These are phyloP conservation scores for Trypoxylus dichotomus DNA, from an alignment of 1,140 invertebrate species.

Conservation along the genomic window DNA sequence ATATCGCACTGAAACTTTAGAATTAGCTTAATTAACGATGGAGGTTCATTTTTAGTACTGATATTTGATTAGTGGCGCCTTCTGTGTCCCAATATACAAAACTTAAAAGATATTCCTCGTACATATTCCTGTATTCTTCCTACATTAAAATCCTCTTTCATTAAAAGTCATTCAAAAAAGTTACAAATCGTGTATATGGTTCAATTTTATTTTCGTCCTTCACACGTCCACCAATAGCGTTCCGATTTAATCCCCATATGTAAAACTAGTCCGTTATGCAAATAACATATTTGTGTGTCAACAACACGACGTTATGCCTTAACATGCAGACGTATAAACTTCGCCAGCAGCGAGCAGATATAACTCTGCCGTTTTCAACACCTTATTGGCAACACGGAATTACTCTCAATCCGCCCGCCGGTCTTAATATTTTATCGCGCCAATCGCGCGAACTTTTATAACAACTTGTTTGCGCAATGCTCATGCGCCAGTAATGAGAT, in stretches of 20 bases:
- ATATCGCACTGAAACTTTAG: too few species aligned
- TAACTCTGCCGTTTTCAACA: not conserved
- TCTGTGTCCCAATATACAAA: too few species aligned
- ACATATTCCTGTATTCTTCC: too few species aligned
- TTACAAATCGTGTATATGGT: too few species aligned
- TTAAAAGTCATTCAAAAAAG: too few species aligned
- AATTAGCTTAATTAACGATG: too few species aligned
- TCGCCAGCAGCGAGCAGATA: not conserved
- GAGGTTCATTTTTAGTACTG: too few species aligned
- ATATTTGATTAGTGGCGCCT: too few species aligned
- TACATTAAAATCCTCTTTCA: too few species aligned
- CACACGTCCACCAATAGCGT: not conserved
- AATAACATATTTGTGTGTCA: not conserved
- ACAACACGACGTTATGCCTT: not conserved
- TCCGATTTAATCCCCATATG: not conserved
- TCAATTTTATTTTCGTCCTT: too few species aligned
- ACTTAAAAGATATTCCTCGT: too few species aligned
- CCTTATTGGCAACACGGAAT: not conserved
- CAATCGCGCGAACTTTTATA: not conserved
- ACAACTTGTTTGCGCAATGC: not conserved
- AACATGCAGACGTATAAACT: not conserved
- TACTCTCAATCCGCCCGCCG: constrained; percentile 7
- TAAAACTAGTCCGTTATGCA: not conserved
- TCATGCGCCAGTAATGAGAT: not conserved
- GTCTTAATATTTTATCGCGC: constrained; percentile 2